Evolutionary conservation across 2,888 invertebrate species (phyloP).

Genomic region (Tryphoninae sp.): DNA sequence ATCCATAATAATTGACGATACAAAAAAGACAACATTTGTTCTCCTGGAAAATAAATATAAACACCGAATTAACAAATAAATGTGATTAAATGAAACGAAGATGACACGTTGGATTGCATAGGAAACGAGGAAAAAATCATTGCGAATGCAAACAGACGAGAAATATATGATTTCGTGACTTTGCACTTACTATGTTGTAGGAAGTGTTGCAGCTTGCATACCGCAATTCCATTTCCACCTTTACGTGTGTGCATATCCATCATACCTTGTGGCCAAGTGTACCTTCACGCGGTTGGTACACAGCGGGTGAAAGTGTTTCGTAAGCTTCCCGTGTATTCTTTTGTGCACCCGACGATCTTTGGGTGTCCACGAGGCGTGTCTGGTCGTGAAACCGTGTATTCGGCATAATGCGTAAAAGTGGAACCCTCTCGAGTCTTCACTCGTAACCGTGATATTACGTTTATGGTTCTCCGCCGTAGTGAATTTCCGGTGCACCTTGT

Average conservation of each 20-base stretch:
- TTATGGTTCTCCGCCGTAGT: not conserved
- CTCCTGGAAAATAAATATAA: too few species aligned
- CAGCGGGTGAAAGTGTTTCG: conserved; percentile 77
- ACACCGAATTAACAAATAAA: not conserved
- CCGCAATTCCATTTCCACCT: not conserved
- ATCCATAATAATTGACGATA: not conserved
- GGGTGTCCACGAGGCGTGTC: conserved; percentile 60
- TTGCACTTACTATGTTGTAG: conserved; percentile 67
- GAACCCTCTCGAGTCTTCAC: conserved; percentile 28
- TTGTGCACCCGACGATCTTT: conserved; percentile 51
- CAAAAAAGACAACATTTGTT: too few species aligned
- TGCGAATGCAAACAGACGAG: not conserved
- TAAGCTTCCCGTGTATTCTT: conserved; percentile 68
- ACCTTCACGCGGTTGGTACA: conserved; percentile 24
- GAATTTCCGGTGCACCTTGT: conserved; percentile 44
- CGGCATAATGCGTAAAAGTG: conserved; percentile 38
- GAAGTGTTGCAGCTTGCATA: conserved; percentile 72
- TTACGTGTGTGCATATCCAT: conserved; percentile 67
- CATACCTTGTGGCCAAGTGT: conserved; percentile 67
- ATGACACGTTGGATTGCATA: not conserved
- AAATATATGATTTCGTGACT: conserved; percentile 40
- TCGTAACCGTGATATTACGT: not conserved
- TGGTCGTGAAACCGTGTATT: conserved; percentile 31
- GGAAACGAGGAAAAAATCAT: not conserved
- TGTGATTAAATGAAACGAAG: not conserved